Evolutionary conservation across 2,888 invertebrate genomes (phyloP), one percentile per base, ranked within the genome.

Genomic region (Nomada lathburiana): DNA sequence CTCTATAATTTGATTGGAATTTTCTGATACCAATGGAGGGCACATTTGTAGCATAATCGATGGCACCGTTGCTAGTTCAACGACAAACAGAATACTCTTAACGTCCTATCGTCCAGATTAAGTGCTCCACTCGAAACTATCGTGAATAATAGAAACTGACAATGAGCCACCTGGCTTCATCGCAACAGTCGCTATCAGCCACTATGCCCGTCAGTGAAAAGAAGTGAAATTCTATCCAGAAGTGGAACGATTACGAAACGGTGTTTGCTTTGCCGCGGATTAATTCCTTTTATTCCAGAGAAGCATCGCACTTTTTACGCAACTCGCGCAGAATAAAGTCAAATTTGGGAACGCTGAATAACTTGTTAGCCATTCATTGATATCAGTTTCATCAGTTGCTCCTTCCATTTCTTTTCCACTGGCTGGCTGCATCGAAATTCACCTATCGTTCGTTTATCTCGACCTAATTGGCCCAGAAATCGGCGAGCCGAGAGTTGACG

Each of bases 181-280:
- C 20, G 23, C 29, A 67, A 62, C 72, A 67, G 53, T 53, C 59
- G 18, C 36, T 59, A 44, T 20, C 50, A 4, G 11, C 29, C 13
- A 16, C 23, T 52, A 26, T 9, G 52, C 18, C 10, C 36, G 50
- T 50, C 23, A 23, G 69, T 36, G 63, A 57, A 63, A 53, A 60
- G 44, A 60, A 65, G 44, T 53, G 69, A 76, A 64, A 59, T 76
- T 64, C 63, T n/a, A 53, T 52, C 29, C 50, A 70, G 23, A 68
- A 70, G 67, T 52, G 44, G 59, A 67, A 68, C 68, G 42, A 73
- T 73, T 73, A 52, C 20, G 74, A 73, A 64, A 76, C 59, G 16
- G 13, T 16, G 47, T 2, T 13, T 23, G 63, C 36, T 76, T 64
- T 42, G 36, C 23, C 72, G 20, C 29, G 73, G 50, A 76, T 76